These are phyloP conservation scores for Lissonota sp. DNA, from an alignment of 2,888 invertebrate species.

Conservation along the genomic window DNA sequence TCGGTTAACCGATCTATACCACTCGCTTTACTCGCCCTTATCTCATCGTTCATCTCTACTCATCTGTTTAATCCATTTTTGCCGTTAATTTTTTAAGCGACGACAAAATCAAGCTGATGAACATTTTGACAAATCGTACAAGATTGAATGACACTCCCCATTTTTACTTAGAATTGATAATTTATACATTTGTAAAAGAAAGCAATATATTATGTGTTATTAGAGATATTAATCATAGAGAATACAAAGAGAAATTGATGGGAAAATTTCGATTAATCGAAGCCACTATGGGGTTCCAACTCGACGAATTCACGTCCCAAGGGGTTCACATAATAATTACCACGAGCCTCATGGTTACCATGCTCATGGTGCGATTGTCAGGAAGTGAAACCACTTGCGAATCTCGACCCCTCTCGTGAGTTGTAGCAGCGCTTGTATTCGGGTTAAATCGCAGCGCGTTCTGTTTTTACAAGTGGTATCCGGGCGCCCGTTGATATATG, in stretches of 20 bases:
- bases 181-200: slow-evolving; percentile 4
- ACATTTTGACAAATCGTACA: no score
- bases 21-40: no score
- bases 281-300: slow-evolving; percentile 19
- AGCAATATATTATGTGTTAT: neutral
- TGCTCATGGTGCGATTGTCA: slow-evolving; percentile 46
- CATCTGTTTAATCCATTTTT: no score
- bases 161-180: slow-evolving; percentile 16
- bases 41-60: no score
- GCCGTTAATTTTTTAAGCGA: no score
- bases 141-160: no score
- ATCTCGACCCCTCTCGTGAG: slow-evolving; percentile 30
- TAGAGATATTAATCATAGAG: slow-evolving; percentile 40
- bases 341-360: slow-evolving; percentile 21
- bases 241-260: slow-evolving; percentile 35
- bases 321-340: slow-evolving; percentile 53
- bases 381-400: slow-evolving; percentile 28
- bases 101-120: no score
- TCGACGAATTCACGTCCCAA: slow-evolving; percentile 15
- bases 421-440: slow-evolving; percentile 11
- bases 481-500: slow-evolving; percentile 5
- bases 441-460: slow-evolving; percentile 24
- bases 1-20: neutral
- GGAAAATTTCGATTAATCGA: slow-evolving; percentile 44
- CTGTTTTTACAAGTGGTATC: slow-evolving; percentile 50